Evolutionary conservation across 2,888 invertebrate genomes (phyloP), one percentile per base, ranked within the genome.

Genomic region (Lasioglossum zephyrum): DNA sequence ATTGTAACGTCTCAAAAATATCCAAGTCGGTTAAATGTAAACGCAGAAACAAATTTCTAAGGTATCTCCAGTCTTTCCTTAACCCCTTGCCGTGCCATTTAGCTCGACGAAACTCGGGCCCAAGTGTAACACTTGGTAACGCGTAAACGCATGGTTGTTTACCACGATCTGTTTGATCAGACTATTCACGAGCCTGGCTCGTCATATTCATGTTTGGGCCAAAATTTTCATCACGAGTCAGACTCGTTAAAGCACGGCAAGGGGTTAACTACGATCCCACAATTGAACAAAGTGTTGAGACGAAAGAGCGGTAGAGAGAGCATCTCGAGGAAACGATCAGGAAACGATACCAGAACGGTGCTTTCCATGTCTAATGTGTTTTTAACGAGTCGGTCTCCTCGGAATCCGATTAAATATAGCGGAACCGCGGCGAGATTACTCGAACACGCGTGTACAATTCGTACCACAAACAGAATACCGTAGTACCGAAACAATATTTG

Each of bases 351-450:
- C 26, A n/a, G 66, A 26, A 60, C 57, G 74, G 26, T 53, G 13
- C 11, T 75, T 36, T 2, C 75, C 16, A 36, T 47, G 72, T 81
- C 49, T 83, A 83, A 83, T 75, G 81, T 49, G 72, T 81, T 81
- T 83, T 81, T 83, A 83, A 83, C 82, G 81, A 74, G 82, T 70
- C 73, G 75, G 57, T n/a, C 41, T 44, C 16, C 41, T 39, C 16
- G 31, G 44, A 36, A 57, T 47, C 53, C 6, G 47, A 26, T 72
- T 49, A 16, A 70, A 63, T 79, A 72, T 72, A 72, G 44, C 60
- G 60, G 72, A 63, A 78, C 70, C 22, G 53, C 79, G 36, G 22
- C 47, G 22, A 73, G 79, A 73, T 81, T 72, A 81, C 79, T 53
- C 36, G 41, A 63, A 57, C 16, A 22, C 18, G 72, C 74, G 18